Percentiles rank a stretch among this genome's conserved stretches.
Evolutionary conservation across 2,888 invertebrate genomes (phyloP).

Genomic region (Tipula lateralis): DNA sequence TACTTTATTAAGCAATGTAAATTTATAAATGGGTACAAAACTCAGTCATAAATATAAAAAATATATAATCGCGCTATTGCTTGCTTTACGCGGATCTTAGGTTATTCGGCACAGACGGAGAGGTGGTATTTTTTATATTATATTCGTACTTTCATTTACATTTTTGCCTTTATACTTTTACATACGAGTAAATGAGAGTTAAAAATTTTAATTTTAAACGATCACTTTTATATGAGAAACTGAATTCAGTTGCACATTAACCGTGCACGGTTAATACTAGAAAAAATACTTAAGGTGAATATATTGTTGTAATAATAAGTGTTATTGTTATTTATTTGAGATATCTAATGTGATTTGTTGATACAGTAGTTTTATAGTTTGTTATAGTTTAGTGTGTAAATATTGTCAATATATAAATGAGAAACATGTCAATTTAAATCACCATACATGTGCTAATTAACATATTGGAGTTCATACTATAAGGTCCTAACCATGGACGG

Average conservation of each 20-base stretch:
- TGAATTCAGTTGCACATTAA: background rate
- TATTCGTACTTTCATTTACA: background rate
- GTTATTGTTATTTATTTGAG: background rate
- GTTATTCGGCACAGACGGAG: background rate
- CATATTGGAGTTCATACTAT: no score
- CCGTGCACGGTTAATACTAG: background rate
- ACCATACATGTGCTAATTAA: no score
- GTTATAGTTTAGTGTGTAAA: no score
- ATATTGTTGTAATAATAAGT: background rate
- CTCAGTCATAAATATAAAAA: no score
- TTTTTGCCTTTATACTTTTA: background rate
- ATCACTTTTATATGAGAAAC: background rate
- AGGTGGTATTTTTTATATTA: background rate
- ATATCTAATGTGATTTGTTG: background rate
- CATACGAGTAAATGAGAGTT: background rate
- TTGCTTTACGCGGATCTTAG: background rate
- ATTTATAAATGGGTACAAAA: no score
- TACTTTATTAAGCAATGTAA: no score
- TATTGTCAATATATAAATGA: no score
- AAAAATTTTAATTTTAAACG: background rate
- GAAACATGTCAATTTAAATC: no score
- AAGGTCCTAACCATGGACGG: no score
- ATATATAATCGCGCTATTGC: no score
- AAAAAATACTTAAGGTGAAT: background rate
- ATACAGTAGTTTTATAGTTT: no score